Evolutionary conservation across 2,888 invertebrate species (phyloP).

Genomic region (Iphiclides podalirius): DNA sequence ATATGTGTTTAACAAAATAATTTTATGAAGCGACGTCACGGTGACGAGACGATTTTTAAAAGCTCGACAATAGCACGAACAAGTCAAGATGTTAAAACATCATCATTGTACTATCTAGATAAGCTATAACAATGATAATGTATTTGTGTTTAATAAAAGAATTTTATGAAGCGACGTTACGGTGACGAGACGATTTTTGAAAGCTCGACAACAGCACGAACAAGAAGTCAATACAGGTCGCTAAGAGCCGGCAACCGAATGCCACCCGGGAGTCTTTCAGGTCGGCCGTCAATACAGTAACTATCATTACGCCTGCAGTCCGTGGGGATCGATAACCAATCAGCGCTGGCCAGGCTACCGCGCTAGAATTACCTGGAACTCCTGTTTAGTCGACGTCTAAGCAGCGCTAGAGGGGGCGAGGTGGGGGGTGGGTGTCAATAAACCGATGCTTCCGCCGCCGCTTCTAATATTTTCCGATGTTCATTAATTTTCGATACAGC

Average conservation of each 20-base stretch:
- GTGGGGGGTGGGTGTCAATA: constrained; percentile 43
- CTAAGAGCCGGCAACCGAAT: not conserved
- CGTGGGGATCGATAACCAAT: constrained; percentile 71
- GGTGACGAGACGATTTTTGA: no score
- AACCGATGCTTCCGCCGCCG: constrained; percentile 28
- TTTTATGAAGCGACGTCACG: no score
- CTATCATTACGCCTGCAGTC: constrained; percentile 47
- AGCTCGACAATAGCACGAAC: no score
- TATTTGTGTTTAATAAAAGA: no score
- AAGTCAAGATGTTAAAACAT: no score
- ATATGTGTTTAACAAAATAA: no score
- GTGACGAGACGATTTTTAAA: no score
- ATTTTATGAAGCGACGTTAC: no score
- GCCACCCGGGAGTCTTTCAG: constrained; percentile 5
- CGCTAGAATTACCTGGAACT: constrained; percentile 55
- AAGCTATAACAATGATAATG: no score
- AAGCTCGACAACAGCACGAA: no score
- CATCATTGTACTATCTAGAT: no score
- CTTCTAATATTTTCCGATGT: constrained; percentile 34
- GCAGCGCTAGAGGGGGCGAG: constrained; percentile 40
- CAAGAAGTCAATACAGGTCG: not conserved
- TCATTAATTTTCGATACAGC: constrained; percentile 26
- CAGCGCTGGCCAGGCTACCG: constrained; percentile 42
- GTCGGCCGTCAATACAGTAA: constrained; percentile 40
- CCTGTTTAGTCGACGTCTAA: constrained; percentile 63